Base-by-base conservation (phyloP, 2,888 invertebrate species). In the Trissoscelio sp. region DNA sequence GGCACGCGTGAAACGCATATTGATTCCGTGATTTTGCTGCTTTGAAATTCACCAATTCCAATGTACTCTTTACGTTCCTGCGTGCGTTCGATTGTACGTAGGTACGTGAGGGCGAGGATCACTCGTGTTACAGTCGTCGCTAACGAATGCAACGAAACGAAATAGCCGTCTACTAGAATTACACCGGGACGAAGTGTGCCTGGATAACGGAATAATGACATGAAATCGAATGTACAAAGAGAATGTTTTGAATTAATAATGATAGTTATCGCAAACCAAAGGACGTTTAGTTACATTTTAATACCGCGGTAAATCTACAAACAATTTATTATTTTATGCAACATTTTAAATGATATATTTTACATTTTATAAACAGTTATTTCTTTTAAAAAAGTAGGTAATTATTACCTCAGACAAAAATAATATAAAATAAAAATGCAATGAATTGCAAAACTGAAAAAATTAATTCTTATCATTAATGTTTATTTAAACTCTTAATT, bases 1-100 rank as follows among this genome's bases (percentile, higher is more conserved):
- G 70, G 62, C 75, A 67, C 58, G 82, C 84, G 83, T 81, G 85
- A 83, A 81, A 67, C 78, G 84, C 84, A 84, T 85, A 84, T 84
- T 83, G 85, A 85, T 84, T 83, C 75, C 70, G 82, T 83, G 85
- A 85, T 83, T 82, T 80, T 70, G 81, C 57, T 78, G 83, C 75
- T 83, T 77, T 80, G 79, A 82, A 85, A 84, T 85, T 85, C 79
- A 75, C 66, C 78, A 78, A 66, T 75, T 74, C 70, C 81, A 83
- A 80, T 83, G 74, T 79, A 83, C 70, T 72, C 66, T 81, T 81
- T 73, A 44, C 67, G 62, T 77, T 78, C 46, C 60, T 62, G 73
- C 77, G 73, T 73, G 69, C 72, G 57, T 69, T 73, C 73, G 62
- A 81, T 73, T 78, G 81, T 67, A 77, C 58, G 60, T 60, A 79